Evolutionary conservation across 2,113 vertebrate species (phyloP).

Genomic region (Laterallus jamaicensis): DNA sequence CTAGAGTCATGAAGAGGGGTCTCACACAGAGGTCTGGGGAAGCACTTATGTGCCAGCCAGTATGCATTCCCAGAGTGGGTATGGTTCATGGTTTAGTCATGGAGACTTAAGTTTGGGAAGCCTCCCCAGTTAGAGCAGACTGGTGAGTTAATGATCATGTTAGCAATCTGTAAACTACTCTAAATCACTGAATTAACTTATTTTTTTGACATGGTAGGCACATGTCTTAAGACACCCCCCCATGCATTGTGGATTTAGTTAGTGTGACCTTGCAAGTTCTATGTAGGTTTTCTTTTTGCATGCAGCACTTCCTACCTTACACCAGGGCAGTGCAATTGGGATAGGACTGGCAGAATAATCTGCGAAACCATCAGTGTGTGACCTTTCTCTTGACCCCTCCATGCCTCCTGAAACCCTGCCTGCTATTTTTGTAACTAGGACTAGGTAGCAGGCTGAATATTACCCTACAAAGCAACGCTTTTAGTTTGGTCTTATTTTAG

Average conservation of each 20-base stretch:
- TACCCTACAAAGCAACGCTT: not conserved
- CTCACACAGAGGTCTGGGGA: not conserved
- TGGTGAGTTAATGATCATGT: not conserved
- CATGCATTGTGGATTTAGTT: not conserved
- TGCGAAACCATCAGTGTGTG: not conserved
- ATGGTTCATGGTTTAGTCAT: not conserved
- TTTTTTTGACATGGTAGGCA: not conserved
- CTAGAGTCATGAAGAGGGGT: not conserved
- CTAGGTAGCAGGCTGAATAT: not conserved
- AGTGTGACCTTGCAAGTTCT: not conserved
- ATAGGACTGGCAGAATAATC: not conserved
- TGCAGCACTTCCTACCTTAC: not conserved
- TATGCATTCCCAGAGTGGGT: not conserved
- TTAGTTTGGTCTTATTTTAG: conserved; percentile 37
- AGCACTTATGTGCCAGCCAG: not conserved
- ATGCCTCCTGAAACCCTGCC: not conserved
- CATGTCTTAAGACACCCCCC: not conserved
- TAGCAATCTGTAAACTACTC: not conserved
- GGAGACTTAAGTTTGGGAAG: not conserved
- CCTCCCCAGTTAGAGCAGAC: not conserved
- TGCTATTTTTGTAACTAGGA: not conserved
- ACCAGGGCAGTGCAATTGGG: rapidly evolving
- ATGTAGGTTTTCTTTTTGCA: not conserved
- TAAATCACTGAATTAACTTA: not conserved
- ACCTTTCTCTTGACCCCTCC: not conserved